Evolutionary conservation across 2,113 vertebrate genomes (phyloP), one percentile per base, ranked within the genome.

Genomic region (Sinocyclocheilus anophthalmus): DNA sequence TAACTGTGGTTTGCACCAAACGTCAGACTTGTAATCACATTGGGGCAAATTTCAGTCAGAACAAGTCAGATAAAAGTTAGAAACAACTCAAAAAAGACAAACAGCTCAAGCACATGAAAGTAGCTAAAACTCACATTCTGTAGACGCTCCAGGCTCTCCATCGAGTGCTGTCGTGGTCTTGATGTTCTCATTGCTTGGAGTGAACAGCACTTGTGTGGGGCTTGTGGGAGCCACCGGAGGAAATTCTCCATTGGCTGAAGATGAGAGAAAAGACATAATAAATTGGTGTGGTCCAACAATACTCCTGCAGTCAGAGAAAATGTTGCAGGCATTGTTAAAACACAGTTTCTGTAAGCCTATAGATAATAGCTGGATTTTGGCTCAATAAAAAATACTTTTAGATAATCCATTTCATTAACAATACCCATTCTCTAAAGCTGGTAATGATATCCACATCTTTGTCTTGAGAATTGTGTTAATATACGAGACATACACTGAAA

Each of bases 171-270:
- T 81, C 0, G 87, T 90, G 7, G 91, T 90, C 82, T 84, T 92
- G 77, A 83, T 90, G 82, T 59, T 84, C 61, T 59, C 76, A 33
- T 78, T 86, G 80, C 86, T 90, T 0, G 88, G 73, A 77, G 55
- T 85, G 9, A 84, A 69, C 18, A 20, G 61, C 2, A 2, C 57
- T 0, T 86, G 30, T 53, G 83, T 73, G 33, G 88, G 90, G 9
- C 88, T 88, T 84, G 84, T 89, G 45, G 92, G 81, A 84, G 20
- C 87, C 87, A 92, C 91, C 0, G 95, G 95, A 73, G 94, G 94
- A 84, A 92, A 95, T 86, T 96, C 95, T 2, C 95, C 95, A 65
- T 95, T 95, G 24, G 95, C 95, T 95, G 89, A 86, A 92, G 89
- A 72, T 33, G 76, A 75, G 90, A 93, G 20, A 89, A 37, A 84